These are phyloP conservation scores for Sternarchorhynchus goeldii DNA, from an alignment of 2,797 vertebrate genomes.

Conservation along the genomic window DNA sequence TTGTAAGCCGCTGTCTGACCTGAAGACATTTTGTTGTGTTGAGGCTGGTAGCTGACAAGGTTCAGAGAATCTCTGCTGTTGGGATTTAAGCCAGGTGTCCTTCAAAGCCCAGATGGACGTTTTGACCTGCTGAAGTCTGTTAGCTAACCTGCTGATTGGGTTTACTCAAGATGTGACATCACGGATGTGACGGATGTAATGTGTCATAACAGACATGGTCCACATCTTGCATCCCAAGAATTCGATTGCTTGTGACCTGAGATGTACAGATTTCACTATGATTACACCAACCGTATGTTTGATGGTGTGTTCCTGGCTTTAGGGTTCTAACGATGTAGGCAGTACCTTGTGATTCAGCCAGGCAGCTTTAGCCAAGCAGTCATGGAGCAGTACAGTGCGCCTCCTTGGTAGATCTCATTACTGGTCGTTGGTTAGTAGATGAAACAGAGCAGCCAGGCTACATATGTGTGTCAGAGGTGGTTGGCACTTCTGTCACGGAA, in stretches of 20 bases:
- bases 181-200: too few species aligned
- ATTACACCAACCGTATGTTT: background rate
- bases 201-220: background rate
- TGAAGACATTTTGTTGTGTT: background rate
- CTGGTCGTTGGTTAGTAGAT: too few species aligned
- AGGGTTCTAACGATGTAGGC: background rate
- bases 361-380: too few species aligned
- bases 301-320: background rate
- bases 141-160: constrained; percentile 3
- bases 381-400: too few species aligned
- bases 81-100: constrained; percentile 34
- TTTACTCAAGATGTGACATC: background rate
- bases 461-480: too few species aligned
- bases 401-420: too few species aligned
- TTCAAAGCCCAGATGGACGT: constrained; percentile 27
- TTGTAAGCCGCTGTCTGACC: background rate
- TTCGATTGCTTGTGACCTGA: background rate
- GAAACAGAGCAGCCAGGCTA: too few species aligned
- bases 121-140: constrained; percentile 32
- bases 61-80: constrained; percentile 16
- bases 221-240: too few species aligned
- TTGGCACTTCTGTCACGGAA: too few species aligned
- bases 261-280: background rate
- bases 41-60: background rate
- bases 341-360: background rate